A percentile compares a stretch with the other conserved stretches of the same genome.
Conservation (phyloP, 2,113 vertebrate genomes). For the Beaufortia kweichowensis region DNA sequence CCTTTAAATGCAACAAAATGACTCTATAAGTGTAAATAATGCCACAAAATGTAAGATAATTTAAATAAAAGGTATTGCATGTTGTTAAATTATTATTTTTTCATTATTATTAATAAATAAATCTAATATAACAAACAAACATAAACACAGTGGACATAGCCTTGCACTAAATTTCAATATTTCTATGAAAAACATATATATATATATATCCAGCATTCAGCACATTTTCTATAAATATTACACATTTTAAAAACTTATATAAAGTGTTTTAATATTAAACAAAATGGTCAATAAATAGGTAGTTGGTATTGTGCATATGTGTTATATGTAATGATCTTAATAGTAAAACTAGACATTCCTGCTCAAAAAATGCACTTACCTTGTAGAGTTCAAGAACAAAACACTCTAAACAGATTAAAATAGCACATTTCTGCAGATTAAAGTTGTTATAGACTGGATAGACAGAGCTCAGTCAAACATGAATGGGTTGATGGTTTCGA, state of each 20-base stretch:
- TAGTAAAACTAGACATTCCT: background rate
- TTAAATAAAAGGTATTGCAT: background rate
- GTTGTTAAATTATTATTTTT: background rate
- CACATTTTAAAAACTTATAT: too few species aligned
- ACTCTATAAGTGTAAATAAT: background rate
- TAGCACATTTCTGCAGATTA: slow-evolving; percentile 19
- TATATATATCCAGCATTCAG: too few species aligned
- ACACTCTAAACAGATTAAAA: background rate
- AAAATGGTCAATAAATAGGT: background rate
- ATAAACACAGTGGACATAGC: background rate
- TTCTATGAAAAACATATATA: too few species aligned
- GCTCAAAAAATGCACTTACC: slow-evolving; percentile 2
- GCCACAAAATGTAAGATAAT: background rate
- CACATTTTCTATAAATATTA: too few species aligned
- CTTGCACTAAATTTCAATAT: too few species aligned
- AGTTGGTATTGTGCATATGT: background rate
- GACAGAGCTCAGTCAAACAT: slow-evolving; percentile 1
- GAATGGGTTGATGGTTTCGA: slow-evolving; percentile 21
- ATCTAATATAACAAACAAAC: background rate
- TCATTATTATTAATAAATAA: too few species aligned
- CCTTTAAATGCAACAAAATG: background rate
- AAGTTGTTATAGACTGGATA: slow-evolving; percentile 1
- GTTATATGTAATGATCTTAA: background rate
- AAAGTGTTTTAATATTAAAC: background rate
- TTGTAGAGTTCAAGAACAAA: slow-evolving; percentile 1